A percentile compares a stretch with the other conserved stretches of the same genome.
Evolutionary conservation across 2,888 invertebrate genomes (phyloP).

Genomic region (Stictocephala bisonia): DNA sequence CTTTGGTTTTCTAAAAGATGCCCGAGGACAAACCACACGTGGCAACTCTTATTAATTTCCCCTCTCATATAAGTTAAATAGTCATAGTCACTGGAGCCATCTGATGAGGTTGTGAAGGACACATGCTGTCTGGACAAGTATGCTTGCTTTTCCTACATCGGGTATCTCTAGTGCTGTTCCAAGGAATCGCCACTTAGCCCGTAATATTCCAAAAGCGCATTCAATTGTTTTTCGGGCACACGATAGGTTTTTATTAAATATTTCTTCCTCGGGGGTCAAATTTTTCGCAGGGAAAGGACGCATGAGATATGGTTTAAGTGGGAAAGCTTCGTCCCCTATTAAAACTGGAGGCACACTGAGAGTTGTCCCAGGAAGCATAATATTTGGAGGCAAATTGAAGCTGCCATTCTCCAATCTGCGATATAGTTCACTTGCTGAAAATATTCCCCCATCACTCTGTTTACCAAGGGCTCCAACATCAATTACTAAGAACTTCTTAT

Average conservation of each 20-base stretch:
- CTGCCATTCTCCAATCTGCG: slow-evolving; percentile 8
- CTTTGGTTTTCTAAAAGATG: not conserved
- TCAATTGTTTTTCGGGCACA: slow-evolving; percentile 25
- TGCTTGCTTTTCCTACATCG: not conserved
- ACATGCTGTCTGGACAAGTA: slow-evolving; percentile 20
- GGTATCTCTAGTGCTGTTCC: slow-evolving; percentile 12
- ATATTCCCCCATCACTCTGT: slow-evolving; percentile 41
- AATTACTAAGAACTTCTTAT: slow-evolving; percentile 34
- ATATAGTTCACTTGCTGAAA: slow-evolving; percentile 14
- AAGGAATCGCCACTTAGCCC: slow-evolving; percentile 25
- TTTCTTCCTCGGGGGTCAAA: not conserved
- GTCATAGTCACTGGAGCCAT: slow-evolving; percentile 13
- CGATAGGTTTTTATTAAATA: not conserved
- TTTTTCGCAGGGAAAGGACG: slow-evolving; percentile 7
- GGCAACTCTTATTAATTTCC: slow-evolving; percentile 8
- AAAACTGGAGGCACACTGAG: slow-evolving; percentile 25
- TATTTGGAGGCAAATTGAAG: slow-evolving; percentile 4
- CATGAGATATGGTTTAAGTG: slow-evolving; percentile 18
- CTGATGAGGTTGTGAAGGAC: slow-evolving; percentile 20
- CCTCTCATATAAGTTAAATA: slow-evolving; percentile 15
- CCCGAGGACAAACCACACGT: too few relatives aligned
- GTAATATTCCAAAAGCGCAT: slow-evolving; percentile 25
- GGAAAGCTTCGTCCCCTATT: slow-evolving; percentile 21
- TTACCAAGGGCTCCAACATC: slow-evolving; percentile 43
- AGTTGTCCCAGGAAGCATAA: slow-evolving; percentile 27